These are phyloP conservation scores for Otolemur crassicaudatus DNA, from an alignment of 2,797 vertebrate species.

Conservation along the genomic window DNA sequence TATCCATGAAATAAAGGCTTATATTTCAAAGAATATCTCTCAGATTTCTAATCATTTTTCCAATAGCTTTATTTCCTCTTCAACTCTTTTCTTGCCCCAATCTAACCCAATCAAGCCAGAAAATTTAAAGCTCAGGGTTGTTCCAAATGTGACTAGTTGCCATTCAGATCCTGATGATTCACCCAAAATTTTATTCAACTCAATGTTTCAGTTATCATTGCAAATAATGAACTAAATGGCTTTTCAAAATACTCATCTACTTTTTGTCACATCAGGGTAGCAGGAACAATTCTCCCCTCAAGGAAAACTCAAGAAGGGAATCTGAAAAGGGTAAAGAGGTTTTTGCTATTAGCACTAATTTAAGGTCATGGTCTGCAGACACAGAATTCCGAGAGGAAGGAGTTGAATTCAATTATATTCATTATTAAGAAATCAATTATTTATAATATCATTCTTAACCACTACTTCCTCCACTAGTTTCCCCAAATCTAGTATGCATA, in stretches of 20 bases:
- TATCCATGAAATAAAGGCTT: not conserved
- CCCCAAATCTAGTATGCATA: not conserved
- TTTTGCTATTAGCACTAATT: not conserved
- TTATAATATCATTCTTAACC: not conserved
- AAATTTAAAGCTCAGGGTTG: not conserved
- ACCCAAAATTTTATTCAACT: constrained; percentile 28
- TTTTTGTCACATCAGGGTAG: not conserved
- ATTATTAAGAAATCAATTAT: not conserved
- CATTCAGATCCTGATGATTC: not conserved
- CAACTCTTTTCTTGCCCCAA: not conserved
- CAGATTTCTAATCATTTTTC: constrained; percentile 8
- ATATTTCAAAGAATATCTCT: not conserved
- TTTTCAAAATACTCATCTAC: constrained; percentile 20
- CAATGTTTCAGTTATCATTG: constrained; percentile 33
- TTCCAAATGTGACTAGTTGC: not conserved
- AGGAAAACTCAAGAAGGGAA: not conserved
- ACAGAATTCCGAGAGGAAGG: not conserved
- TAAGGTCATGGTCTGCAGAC: not conserved
- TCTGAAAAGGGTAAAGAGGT: not conserved
- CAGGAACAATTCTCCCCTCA: constrained; percentile 19
- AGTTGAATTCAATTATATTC: not conserved
- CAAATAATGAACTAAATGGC: constrained; percentile 49
- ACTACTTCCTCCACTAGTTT: not conserved
- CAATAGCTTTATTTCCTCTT: not conserved
- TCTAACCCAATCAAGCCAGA: not conserved